Conservation (phyloP, 1,140 invertebrate genomes). For the Melanaphis sacchari region DNA sequence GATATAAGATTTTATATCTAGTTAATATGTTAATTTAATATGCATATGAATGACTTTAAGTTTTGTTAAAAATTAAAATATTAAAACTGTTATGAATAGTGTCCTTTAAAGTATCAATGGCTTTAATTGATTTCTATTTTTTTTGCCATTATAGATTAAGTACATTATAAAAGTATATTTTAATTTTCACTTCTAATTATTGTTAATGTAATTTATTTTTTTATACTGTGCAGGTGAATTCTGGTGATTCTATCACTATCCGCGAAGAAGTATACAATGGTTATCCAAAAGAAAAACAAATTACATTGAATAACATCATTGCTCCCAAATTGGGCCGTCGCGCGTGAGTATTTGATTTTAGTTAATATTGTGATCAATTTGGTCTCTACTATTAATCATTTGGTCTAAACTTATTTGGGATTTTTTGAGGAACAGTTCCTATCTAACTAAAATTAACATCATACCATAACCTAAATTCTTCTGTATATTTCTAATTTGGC, state of each 20-base stretch:
- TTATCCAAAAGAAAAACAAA: slow-evolving; percentile 88
- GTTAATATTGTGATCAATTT: neutral
- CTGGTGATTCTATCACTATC: slow-evolving; percentile 89
- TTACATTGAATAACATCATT: slow-evolving; percentile 87
- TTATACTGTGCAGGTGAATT: slow-evolving; percentile 74
- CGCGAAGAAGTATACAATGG: slow-evolving; percentile 78
- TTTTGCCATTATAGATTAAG: neutral
- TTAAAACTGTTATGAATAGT: neutral
- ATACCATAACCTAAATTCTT: neutral
- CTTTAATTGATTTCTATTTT: neutral
- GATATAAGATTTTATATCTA: no score
- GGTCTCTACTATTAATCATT: neutral
- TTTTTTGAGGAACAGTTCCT: neutral
- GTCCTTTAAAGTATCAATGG: neutral
- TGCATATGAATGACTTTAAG: no score
- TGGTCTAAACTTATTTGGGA: neutral
- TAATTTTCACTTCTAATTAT: neutral
- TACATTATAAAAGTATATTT: neutral
- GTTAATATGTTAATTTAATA: no score
- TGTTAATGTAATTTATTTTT: neutral
- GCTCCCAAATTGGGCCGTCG: slow-evolving; percentile 90
- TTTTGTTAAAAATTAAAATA: no score
- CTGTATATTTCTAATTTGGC: neutral
- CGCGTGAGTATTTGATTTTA: slow-evolving; percentile 51
- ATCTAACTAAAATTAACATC: neutral